Evolutionary conservation across 2,888 invertebrate genomes (phyloP), one percentile per base, ranked within the genome.

Genomic region (Malacosoma neustria): DNA sequence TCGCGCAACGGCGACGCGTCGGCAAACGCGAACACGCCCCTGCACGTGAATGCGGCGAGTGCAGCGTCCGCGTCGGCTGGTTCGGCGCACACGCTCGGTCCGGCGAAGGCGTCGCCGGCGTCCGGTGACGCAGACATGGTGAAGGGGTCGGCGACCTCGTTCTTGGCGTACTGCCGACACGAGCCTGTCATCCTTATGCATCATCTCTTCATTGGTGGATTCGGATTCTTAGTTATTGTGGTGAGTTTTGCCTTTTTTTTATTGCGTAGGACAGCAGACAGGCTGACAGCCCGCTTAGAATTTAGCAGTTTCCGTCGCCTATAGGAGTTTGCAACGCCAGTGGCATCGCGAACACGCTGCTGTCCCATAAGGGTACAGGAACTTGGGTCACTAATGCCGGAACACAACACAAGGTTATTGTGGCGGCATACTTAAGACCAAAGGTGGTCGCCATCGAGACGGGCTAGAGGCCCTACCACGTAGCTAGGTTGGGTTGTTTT

Each of bases 171-270:
- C 65, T 87, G 88, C 49, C 66, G 80, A 9, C 86, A 89, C 41
- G 91, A 92, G 61, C 91, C 92, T 0, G 88, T 92, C 6, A 93
- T 93, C 54, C 88, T 93, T 51, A 87, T 90, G 55, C 93, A 93
- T 68, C 93, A 93, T 54, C 77, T 92, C 9, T 92, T 93, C 57
- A 91, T 93, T 33, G 93, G 92, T 0, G 90, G 91, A 0, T 91
- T 92, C 58, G 93, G 92, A 1, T 90, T 93, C 57, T 77, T 91
- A 13, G 90, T 92, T 38, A 91, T 93, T 36, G 90, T 91, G 67
- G 93, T 93, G 57, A 87, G 91, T 84, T 11, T 5, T 11, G 13
- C 29, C 9, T 13, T 6, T n/a, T n/a, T n/a, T n/a, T n/a, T n/a
- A n/a, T n/a, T n/a, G n/a, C n/a, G n/a, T n/a, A n/a, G n/a, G n/a